Base-by-base conservation (phyloP, 2,797 vertebrate species). In the Ispidina picta region DNA sequence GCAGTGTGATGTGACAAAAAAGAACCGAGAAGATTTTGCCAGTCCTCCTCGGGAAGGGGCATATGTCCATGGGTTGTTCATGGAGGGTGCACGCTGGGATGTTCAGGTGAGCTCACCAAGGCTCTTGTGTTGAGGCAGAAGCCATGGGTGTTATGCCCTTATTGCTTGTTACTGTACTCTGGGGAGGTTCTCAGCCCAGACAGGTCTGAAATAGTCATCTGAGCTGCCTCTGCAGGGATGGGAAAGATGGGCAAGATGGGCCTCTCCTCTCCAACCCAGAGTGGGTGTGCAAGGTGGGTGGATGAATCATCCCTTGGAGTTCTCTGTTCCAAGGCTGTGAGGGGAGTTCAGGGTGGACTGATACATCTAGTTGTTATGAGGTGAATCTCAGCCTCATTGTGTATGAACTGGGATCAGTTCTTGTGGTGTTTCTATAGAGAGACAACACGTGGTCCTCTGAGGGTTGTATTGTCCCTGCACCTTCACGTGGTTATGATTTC, bases 51-150 rank as follows among this genome's bases (percentile, higher is more conserved):
- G 98, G 19, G 99, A 99, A 92, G 99, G 99, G 2, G 98, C 98
- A 3, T 99, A 98, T 3, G 49, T 99, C 4, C 98, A 99, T 0
- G 99, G 99, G 3, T 97, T 99, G 78, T 99, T 98, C 97, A 98
- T 99, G 98, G 99, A 99, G 94, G 99, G 99, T 1, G 99, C 99
- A 0, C 98, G 98, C 81, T 99, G 99, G 99, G 98, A 99, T 69
- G 94, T 95, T 10, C 98, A 98, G 98, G 98, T 98, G 95, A 94
- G 83, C 15, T 71, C 46, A 17, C 8, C 37, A 19, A 11, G 60
- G 68, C 8, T n/a, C 12, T 17, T 6, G 18, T 41, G 5, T 5
- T 31, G 49, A 20, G 20, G 26, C 21, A n/a, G 39, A 9, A 73
- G 9, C 59, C 31, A 6, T 5, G 21, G 37, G 13, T 15, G 12